A percentile compares a stretch with the other conserved stretches of the same genome.
phyloP scores from a whole-genome alignment of 1,140 invertebrate genomes.

The Drosophila nikananu region DNA sequence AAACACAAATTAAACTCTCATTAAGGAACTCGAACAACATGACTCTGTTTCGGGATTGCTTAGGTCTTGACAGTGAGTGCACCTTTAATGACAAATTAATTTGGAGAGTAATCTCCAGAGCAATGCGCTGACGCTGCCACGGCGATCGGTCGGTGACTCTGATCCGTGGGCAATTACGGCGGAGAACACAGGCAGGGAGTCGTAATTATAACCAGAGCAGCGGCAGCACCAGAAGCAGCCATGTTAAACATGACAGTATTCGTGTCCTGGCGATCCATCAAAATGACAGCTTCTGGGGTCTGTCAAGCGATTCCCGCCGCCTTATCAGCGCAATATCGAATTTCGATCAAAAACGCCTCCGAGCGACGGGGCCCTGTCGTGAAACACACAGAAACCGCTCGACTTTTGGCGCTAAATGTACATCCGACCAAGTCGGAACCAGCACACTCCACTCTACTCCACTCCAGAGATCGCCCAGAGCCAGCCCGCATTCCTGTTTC shows the following conservation, averaged over 20 bases:
- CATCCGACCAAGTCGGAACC: constrained; percentile 28
- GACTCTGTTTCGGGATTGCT: constrained; percentile 20
- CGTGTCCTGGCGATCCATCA: constrained; percentile 77
- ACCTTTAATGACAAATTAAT: constrained; percentile 71
- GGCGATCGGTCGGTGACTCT: constrained; percentile 24
- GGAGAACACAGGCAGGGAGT: constrained; percentile 4
- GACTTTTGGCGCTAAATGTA: constrained; percentile 75
- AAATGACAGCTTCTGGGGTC: constrained; percentile 75
- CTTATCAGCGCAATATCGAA: constrained; percentile 84
- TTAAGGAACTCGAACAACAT: constrained; percentile 39
- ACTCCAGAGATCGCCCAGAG: constrained; percentile 14
- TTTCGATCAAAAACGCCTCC: constrained; percentile 83
- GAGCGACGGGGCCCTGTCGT: constrained; percentile 49
- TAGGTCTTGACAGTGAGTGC: constrained; percentile 35
- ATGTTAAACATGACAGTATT: constrained; percentile 81
- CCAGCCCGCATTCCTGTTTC: constrained; percentile 59
- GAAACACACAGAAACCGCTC: constrained; percentile 44
- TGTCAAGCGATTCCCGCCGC: constrained; percentile 50
- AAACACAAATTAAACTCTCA: constrained; percentile 78
- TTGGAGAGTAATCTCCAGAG: constrained; percentile 55
- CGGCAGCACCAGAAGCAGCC: constrained; percentile 30
- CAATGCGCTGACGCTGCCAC: constrained; percentile 23
- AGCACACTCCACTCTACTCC: neutral
- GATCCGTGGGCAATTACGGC: constrained; percentile 46
- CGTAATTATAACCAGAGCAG: constrained; percentile 78